Conservation (phyloP, 2,113 vertebrate genomes). For the Acrocephalus arundinaceus region DNA sequence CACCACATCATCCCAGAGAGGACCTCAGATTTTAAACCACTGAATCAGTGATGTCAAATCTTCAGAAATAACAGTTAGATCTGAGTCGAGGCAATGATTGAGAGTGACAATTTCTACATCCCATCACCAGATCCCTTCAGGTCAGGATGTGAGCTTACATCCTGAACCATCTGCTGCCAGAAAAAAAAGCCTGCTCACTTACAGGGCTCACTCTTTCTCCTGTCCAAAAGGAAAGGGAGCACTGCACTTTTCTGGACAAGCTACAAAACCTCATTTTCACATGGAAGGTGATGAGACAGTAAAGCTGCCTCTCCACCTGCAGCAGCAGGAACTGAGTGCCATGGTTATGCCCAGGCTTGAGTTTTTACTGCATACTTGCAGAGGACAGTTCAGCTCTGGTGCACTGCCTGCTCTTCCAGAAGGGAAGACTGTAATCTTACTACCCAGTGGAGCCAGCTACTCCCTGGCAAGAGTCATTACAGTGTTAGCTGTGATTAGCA, state of each 20-base stretch:
- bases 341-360: accelerated
- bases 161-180: not conserved
- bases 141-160: not conserved
- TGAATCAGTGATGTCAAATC: not conserved
- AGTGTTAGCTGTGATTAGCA: constrained; percentile 33
- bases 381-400: not conserved
- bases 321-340: not conserved
- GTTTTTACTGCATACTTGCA: not conserved
- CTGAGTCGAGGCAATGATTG: not conserved
- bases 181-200: not conserved
- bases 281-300: not conserved
- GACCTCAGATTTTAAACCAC: not conserved
- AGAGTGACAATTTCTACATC: not conserved
- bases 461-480: constrained; percentile 6
- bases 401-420: not conserved
- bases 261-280: not conserved
- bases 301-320: not conserved
- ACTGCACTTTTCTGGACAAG: not conserved
- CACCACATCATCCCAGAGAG: not conserved
- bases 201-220: not conserved
- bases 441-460: not conserved
- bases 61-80: not conserved
- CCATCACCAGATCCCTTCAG: not conserved
- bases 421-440: not conserved
- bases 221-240: not conserved